Evolutionary conservation across 2,113 vertebrate genomes (phyloP).

Genomic region (Penelope pileata): DNA sequence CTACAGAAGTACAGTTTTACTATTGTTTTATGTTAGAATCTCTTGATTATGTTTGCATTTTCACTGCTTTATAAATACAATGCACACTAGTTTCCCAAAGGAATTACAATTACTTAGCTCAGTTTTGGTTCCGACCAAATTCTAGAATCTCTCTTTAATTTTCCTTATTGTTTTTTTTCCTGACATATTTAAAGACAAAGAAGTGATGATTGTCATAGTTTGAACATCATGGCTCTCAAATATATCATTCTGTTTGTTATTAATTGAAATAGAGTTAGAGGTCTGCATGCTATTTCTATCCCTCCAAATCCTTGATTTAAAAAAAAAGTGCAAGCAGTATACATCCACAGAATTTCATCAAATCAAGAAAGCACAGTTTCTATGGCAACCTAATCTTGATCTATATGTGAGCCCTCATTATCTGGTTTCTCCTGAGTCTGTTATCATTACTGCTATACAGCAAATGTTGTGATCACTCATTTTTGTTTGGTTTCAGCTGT

Average conservation of each 20-base stretch:
- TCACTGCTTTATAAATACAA: not conserved
- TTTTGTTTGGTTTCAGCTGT: slow-evolving; percentile 56
- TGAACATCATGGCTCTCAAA: not conserved
- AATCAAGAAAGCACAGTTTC: slow-evolving; percentile 60
- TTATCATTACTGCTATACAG: slow-evolving; percentile 46
- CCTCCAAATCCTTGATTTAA: not conserved
- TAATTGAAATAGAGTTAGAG: not conserved
- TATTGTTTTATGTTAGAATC: not conserved
- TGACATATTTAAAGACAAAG: not conserved
- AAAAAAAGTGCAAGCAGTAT: not conserved
- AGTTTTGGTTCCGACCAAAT: not conserved
- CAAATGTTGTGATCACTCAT: slow-evolving; percentile 35
- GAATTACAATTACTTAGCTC: not conserved
- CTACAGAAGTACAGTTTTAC: not conserved
- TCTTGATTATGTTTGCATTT: not conserved
- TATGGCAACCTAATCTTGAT: slow-evolving; percentile 67
- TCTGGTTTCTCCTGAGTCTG: slow-evolving; percentile 41
- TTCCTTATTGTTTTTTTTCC: not conserved
- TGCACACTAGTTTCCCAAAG: not conserved
- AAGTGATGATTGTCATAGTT: not conserved
- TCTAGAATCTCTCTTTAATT: not conserved
- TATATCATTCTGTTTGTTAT: not conserved
- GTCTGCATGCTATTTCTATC: not conserved
- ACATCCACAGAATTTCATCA: not conserved
- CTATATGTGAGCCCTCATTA: slow-evolving; percentile 59